Base-by-base conservation (phyloP, 1,140 invertebrate genomes). In the Melitaea cinxia region DNA sequence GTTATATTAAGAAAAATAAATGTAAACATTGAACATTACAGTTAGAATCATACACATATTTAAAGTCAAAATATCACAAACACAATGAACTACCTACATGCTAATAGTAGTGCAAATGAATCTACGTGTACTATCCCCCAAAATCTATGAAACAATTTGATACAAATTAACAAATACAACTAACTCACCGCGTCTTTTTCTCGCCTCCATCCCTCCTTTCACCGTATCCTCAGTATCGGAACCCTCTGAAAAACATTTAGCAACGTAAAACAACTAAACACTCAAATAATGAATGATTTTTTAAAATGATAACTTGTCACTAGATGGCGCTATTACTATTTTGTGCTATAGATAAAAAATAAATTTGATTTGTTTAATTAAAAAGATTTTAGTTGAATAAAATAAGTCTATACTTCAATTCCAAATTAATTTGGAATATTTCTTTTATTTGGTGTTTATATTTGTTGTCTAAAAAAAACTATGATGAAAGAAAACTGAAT, bases 151-250 rank as follows among this genome's bases (percentile, higher is more conserved):
- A 33, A 24, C 17, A n/a, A n/a, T n/a, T n/a, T 17, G 9, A 33
- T 28, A 28, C 0, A 35, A 26, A 26, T 14, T 30, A 7, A 26
- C 9, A 52, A 3, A 55, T 17, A 42, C 2, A 23, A 17, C 45
- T n/a, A 55, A 72, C 80, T 81, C 70, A 88, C 88, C 82, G 84
- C 88, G 85, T 21, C 80, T 80, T 55, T 88, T 89, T 49, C 85
- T 78, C 14, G 65, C 49, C 14, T 83, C 75, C 53, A 75, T 33
- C 19, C 73, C 80, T 23, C 84, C 82, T 68, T 89, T 89, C 14
- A 90, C 75, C 9, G 82, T 90, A 63, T 87, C 88, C 54, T 90
- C 85, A n/a, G 88, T 83, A 70, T 90, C 88, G 23, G 88, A 90
- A 54, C 88, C 88, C 70, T 90, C 88, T 90, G 85, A 24, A 90